Evolutionary conservation across 2,888 invertebrate species (phyloP).

Genomic region (Neria commutata): DNA sequence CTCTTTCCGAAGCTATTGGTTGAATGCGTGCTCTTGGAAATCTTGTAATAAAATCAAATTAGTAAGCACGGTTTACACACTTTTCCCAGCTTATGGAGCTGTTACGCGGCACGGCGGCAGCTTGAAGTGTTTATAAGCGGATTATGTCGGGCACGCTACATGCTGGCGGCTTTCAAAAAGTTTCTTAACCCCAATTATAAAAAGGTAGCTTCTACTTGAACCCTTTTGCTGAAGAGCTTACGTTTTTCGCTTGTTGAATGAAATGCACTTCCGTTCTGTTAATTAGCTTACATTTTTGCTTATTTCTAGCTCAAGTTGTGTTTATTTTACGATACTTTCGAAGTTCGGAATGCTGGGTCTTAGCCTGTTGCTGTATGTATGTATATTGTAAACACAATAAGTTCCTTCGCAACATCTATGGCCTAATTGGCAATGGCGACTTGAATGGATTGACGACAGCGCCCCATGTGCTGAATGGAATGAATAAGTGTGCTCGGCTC

Average conservation of each 20-base stretch:
- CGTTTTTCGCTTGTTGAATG: background rate
- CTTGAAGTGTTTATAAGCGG: background rate
- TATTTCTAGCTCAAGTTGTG: too few species aligned
- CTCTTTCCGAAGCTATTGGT: background rate
- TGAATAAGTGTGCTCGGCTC: too few species aligned
- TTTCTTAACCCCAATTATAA: background rate
- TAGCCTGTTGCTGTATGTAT: too few species aligned
- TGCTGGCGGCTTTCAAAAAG: background rate
- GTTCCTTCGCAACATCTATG: too few species aligned
- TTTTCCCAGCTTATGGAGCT: background rate
- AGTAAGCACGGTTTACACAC: background rate
- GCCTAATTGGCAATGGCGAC: too few species aligned
- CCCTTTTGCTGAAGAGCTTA: background rate
- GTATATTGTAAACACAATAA: too few species aligned
- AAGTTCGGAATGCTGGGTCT: too few species aligned
- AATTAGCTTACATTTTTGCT: too few species aligned
- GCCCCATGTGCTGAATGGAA: too few species aligned
- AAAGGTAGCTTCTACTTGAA: too few species aligned
- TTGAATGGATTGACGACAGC: too few species aligned
- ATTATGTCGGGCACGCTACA: conserved; percentile 3
- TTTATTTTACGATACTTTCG: too few species aligned
- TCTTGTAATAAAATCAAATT: conserved; percentile 12
- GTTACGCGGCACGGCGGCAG: background rate
- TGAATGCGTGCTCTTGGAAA: background rate
- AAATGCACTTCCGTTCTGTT: background rate